phyloP scores from a whole-genome alignment of 2,113 vertebrate genomes.

The Sinocyclocheilus anshuiensis region DNA sequence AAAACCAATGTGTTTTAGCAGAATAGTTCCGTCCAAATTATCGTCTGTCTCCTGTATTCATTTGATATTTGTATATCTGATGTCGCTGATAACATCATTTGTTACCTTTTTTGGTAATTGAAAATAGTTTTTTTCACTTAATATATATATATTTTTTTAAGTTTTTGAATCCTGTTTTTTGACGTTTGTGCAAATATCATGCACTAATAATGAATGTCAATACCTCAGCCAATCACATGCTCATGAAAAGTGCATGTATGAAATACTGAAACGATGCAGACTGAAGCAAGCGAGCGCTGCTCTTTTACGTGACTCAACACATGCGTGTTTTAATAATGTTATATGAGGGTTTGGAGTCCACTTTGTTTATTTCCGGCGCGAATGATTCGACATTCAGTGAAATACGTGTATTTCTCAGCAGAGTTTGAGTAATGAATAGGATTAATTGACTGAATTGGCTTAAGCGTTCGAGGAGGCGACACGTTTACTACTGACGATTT shows the following conservation, averaged over 20 bases:
- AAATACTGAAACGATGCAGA: not conserved
- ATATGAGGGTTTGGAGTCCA: not conserved
- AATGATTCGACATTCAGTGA: not conserved
- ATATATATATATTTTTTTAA: not conserved
- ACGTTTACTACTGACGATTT: not conserved
- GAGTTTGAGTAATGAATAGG: slow-evolving; percentile 19
- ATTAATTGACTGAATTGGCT: slow-evolving; percentile 32
- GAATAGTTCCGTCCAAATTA: not conserved
- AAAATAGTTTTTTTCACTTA: not conserved
- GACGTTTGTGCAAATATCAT: not conserved
- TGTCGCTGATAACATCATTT: not conserved
- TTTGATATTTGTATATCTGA: not conserved
- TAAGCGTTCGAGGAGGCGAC: slow-evolving; percentile 3
- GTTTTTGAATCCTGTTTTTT: not conserved
- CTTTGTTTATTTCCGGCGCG: not conserved
- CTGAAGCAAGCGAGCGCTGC: not conserved
- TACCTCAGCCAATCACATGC: not conserved
- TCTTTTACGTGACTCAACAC: not conserved
- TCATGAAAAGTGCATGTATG: not conserved
- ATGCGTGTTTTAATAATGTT: not conserved
- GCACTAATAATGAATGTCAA: slow-evolving; percentile 12
- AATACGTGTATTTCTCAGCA: not conserved
- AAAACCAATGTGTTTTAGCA: not conserved
- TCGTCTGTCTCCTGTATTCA: not conserved
- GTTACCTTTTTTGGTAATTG: not conserved